These are phyloP conservation scores for Achlya flavicornis DNA, from an alignment of 2,888 invertebrate species.

Conservation along the genomic window DNA sequence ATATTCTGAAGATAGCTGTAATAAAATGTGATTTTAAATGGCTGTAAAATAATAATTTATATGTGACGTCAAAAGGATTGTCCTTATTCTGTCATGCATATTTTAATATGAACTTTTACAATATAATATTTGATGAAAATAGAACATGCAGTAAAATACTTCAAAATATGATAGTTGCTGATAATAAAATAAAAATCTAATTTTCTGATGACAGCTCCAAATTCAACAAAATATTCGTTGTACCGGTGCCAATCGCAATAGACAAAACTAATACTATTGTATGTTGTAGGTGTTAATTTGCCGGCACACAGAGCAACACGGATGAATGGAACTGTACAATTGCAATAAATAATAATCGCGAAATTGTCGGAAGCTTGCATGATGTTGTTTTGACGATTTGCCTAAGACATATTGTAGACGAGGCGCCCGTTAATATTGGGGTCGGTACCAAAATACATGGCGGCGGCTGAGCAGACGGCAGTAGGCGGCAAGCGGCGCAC, in stretches of 20 bases:
- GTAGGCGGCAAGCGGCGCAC: conserved; percentile 79
- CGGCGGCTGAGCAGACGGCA: conserved; percentile 71
- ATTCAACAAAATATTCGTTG: neutral
- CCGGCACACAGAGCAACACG: conserved; percentile 20
- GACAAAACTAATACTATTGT: neutral
- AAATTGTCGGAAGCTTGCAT: conserved; percentile 68
- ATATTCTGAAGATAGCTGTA: conserved; percentile 17
- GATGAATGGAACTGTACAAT: conserved; percentile 41
- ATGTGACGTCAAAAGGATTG: neutral
- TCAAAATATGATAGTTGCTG: neutral
- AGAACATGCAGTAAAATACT: neutral
- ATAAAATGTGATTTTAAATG: neutral
- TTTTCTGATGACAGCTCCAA: neutral
- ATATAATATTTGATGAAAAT: neutral
- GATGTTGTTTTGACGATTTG: conserved; percentile 76
- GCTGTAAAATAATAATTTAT: neutral
- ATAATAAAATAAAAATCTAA: neutral
- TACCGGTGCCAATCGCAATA: neutral
- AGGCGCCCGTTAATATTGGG: conserved; percentile 77
- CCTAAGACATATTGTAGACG: conserved; percentile 79
- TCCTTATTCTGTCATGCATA: neutral
- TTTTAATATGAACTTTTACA: neutral
- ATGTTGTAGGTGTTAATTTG: conserved; percentile 16
- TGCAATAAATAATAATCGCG: conserved; percentile 57
- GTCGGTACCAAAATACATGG: conserved; percentile 82